phyloP scores from a whole-genome alignment of 2,888 invertebrate species.

The Lamproptera curius region DNA sequence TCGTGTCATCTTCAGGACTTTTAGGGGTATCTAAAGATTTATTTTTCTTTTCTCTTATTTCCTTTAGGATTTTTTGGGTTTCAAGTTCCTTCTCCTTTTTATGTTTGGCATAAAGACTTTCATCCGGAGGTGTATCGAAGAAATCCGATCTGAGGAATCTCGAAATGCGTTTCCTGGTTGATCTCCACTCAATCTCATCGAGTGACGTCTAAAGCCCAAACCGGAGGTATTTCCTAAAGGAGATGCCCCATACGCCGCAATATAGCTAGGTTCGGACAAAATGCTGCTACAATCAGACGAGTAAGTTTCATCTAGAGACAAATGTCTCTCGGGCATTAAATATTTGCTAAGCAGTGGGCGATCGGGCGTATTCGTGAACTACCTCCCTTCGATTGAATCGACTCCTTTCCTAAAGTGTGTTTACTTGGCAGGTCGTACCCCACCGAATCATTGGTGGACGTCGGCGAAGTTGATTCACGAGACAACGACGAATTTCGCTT shows the following conservation, averaged over 20 bases:
- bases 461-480: conserved; percentile 30
- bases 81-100: conserved; percentile 82
- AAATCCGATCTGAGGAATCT: conserved; percentile 89
- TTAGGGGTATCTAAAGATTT: conserved; percentile 50
- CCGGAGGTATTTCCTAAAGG: conserved; percentile 27
- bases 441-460: conserved; percentile 22
- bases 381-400: conserved; percentile 31
- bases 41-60: conserved; percentile 81
- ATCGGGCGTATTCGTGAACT: conserved; percentile 60
- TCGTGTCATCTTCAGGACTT: conserved; percentile 45
- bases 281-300: conserved; percentile 51
- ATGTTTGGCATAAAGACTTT: conserved; percentile 80
- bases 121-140: conserved; percentile 83
- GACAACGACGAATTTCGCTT: conserved; percentile 39
- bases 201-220: conserved; percentile 44
- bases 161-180: conserved; percentile 81
- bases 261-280: conserved; percentile 57
- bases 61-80: conserved; percentile 82
- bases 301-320: conserved; percentile 51
- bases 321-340: conserved; percentile 62
- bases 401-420: conserved; percentile 23
- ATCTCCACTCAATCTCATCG: conserved; percentile 47
- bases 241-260: conserved; percentile 53
- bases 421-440: conserved; percentile 25
- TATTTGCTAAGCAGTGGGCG: conserved; percentile 78